Conservation (phyloP, 2,888 invertebrate species). For the Noctua janthe region DNA sequence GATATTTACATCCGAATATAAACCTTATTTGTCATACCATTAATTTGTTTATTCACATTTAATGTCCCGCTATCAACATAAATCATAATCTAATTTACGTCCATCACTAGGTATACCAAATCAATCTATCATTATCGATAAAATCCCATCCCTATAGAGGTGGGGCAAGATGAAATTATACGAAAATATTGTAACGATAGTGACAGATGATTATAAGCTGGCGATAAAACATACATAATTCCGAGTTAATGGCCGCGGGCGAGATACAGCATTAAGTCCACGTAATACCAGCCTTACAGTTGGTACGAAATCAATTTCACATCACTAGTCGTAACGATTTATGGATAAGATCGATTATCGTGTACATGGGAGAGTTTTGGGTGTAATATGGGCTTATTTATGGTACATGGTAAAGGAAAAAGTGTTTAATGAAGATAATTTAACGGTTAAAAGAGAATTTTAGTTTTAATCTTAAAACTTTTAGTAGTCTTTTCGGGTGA, state of each 20-base stretch:
- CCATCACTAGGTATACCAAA: constrained; percentile 23
- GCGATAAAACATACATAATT: constrained; percentile 91
- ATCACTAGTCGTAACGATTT: constrained; percentile 77
- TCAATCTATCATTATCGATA: constrained; percentile 63
- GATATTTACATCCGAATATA: not conserved
- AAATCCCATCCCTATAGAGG: constrained; percentile 78
- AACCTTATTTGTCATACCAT: not conserved
- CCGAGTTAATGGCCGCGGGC: constrained; percentile 83
- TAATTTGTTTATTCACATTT: constrained; percentile 2
- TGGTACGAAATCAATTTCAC: constrained; percentile 83
- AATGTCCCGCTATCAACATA: constrained; percentile 9
- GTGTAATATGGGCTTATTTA: constrained; percentile 68
- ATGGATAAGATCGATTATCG: constrained; percentile 75
- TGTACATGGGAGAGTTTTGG: constrained; percentile 63
- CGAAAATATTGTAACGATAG: constrained; percentile 90
- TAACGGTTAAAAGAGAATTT: constrained; percentile 15
- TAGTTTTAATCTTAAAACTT: not conserved
- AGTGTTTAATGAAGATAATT: constrained; percentile 44
- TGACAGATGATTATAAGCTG: constrained; percentile 91
- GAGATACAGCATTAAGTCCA: constrained; percentile 71
- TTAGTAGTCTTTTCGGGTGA: not conserved
- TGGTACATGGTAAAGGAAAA: constrained; percentile 47
- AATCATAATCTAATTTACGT: constrained; percentile 11
- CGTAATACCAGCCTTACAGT: constrained; percentile 79
- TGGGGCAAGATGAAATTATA: constrained; percentile 88